Conservation (phyloP, 2,113 vertebrate species). For the Rhinoderma darwinii region DNA sequence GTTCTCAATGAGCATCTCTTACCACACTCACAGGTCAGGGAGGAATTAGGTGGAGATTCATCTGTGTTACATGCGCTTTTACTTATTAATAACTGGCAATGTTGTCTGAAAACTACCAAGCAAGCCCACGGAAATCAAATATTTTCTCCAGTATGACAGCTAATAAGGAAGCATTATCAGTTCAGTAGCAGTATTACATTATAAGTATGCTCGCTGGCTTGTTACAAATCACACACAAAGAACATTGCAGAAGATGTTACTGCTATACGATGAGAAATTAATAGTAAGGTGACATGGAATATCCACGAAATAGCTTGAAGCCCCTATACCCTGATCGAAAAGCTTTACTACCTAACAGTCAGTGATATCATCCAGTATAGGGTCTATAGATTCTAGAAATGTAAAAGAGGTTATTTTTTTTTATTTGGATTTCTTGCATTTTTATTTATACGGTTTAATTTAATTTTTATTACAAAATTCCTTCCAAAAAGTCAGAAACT, state of each 20-base stretch:
- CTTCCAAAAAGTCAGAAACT: too few relatives aligned
- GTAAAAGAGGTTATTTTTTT: neutral
- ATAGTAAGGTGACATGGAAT: neutral
- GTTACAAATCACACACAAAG: neutral
- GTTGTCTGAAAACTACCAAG: conserved; percentile 70
- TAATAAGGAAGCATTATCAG: neutral
- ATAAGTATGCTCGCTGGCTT: neutral
- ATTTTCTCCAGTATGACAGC: conserved; percentile 71
- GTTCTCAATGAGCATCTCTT: conserved; percentile 68
- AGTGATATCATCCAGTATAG: neutral
- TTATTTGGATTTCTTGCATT: neutral
- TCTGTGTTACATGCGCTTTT: conserved; percentile 68
- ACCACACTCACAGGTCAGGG: conserved; percentile 69
- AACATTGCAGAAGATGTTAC: neutral
- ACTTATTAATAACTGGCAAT: conserved; percentile 64
- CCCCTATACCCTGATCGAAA: neutral
- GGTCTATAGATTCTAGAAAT: neutral
- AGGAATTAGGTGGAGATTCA: conserved; percentile 67
- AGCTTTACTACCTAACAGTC: neutral
- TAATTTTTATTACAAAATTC: too few relatives aligned
- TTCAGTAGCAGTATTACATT: neutral
- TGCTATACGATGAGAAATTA: neutral
- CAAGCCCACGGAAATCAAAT: conserved; percentile 65
- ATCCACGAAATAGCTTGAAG: neutral
- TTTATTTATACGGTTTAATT: neutral